Evolutionary conservation across 1,140 invertebrate species (phyloP), one percentile per base, ranked within the genome.

Genomic region (Caligus rogercresseyi): DNA sequence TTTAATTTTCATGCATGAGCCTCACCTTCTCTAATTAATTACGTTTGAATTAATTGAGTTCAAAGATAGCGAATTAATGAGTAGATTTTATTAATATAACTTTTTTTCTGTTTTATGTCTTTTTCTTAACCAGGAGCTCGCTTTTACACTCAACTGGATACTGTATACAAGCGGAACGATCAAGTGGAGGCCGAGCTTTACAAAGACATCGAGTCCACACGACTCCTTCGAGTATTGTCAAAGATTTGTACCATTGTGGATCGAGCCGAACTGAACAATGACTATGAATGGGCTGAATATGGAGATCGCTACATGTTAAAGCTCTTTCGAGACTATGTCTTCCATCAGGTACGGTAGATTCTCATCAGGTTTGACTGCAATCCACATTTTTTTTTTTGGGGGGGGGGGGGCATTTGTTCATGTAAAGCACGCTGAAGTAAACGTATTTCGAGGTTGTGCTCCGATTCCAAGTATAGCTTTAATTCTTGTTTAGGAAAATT

Each of bases 281-380:
- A 98, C 74, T 80, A 83, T 7, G 80, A 86, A 20, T 98, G 94
- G 94, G 83, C 89, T 53, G 94, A 98, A 76, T 97, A 92, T 23
- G 93, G 93, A 25, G 91, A 95, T 74, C 80, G 92, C 54, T 98
- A 97, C 74, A 87, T 98, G 84, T 77, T 98, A 72, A 98, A 98
- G 78, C 75, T 98, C 69, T 98, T 97, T 77, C 79, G 94, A 66
- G 95, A 98, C 77, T 95, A 94, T 73, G 75, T 98, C 64, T 97
- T 98, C 76, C 94, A 98, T 78, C 83, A 86, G 71, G 68, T 69
- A 43, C 63, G n/a, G 65, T 59, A 20, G 1, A 14, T 61, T 15
- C 16, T 0, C 21, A 4, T 18, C 16, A 15, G 15, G 20, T 54
- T n/a, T 43, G 31, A 43, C 7, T n/a, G 7, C 31, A 43, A 43